phyloP scores from a whole-genome alignment of 2,113 vertebrate species.

The Grantiella picta region DNA sequence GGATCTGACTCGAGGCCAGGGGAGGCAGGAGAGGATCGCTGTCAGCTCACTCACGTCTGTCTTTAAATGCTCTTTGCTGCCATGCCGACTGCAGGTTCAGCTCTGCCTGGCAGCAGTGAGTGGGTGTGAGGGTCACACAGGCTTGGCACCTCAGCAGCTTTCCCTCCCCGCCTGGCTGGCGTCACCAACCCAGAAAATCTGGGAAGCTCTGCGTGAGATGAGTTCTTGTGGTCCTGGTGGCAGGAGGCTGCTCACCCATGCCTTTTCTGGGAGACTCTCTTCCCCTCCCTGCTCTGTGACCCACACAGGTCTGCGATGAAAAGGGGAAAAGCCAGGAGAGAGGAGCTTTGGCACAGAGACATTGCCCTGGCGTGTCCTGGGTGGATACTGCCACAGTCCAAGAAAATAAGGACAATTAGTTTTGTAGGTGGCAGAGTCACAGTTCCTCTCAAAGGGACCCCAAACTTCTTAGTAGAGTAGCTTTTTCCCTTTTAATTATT shows the following conservation, averaged over 20 bases:
- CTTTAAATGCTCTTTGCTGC: neutral
- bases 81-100: neutral
- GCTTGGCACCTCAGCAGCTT: neutral
- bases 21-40: neutral
- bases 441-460: neutral
- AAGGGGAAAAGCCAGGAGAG: neutral
- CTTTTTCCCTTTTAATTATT: neutral
- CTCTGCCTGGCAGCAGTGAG: neutral
- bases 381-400: neutral
- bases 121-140: neutral
- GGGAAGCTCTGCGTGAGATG: accelerated
- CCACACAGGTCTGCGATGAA: neutral
- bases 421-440: neutral
- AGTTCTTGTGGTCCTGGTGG: neutral
- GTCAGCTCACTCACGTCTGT: accelerated
- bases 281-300: neutral
- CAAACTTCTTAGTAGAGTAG: neutral
- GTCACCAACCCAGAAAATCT: neutral
- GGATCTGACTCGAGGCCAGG: neutral
- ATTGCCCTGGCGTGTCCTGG: accelerated
- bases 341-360: neutral
- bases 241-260: neutral
- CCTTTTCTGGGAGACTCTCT: neutral
- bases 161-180: accelerated
- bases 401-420: neutral